Evolutionary conservation across 1,140 invertebrate species (phyloP), one percentile per base, ranked within the genome.

Genomic region (Orius insidiosus): DNA sequence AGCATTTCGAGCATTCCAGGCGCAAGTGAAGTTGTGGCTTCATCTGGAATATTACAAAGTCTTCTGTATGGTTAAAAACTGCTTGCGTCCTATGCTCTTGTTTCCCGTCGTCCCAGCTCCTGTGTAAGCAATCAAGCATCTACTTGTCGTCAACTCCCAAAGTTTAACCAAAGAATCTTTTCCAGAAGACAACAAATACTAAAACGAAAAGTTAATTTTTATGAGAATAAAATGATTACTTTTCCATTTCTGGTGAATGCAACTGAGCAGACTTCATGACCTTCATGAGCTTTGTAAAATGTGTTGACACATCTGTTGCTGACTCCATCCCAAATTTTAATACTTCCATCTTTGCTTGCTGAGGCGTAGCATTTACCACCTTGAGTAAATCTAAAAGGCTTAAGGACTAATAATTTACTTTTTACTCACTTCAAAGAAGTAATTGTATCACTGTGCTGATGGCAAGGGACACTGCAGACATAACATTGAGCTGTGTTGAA

Each of bases 31-130:
- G 90, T 96, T 0, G 93, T 98, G 2, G 89, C 92, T 64, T 98
- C 94, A 63, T 98, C 95, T 0, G 95, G 94, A 96, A 97, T 60
- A 99, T 72, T 0, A 98, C 90, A 64, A 88, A 98, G 63, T 98
- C 94, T 66, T 99, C 95, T 0, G 93, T 97, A 59, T 98, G 95
- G 67, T 98, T 98, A 61, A 98, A 97, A 7, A 90, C 80, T 3
- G 92, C 92, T 59, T 93, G 86, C 0, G 90, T 85, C 59, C 85
- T 76, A 58, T 93, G 86, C 52, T 90, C 83, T 67, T 94, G 88
- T 63, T 87, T 64, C 84, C 90, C 18, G 86, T 94, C 3, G 86
- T 87, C 40, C 89, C 92, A n/a, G 90, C 90, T 16, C 90, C 87
- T 64, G 83, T 88, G 63, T 97, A 98, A 0, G 90, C 88, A 56